Conservation (phyloP, 2,113 vertebrate genomes). For the Myrmecophaga tridactyla region DNA sequence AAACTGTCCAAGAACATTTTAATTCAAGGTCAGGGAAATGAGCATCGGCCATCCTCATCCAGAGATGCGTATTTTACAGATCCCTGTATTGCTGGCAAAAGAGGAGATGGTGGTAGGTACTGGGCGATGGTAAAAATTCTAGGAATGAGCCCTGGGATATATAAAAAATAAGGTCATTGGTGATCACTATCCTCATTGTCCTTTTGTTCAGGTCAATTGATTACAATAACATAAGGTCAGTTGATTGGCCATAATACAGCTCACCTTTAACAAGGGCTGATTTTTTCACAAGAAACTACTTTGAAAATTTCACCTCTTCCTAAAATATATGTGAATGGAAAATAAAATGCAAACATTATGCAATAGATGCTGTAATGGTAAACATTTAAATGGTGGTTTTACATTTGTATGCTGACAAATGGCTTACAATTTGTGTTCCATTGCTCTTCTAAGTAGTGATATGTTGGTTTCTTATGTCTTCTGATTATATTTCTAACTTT, state of each 20-base stretch:
- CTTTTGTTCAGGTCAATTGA: neutral
- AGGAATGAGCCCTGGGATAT: neutral
- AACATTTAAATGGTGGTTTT: neutral
- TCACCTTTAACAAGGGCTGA: neutral
- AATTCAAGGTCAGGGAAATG: neutral
- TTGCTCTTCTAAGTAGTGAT: neutral
- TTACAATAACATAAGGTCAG: neutral
- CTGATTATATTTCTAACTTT: neutral
- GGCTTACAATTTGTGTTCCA: neutral
- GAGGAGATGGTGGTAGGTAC: neutral
- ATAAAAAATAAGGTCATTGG: neutral
- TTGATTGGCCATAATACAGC: neutral
- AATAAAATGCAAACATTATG: neutral
- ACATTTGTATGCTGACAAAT: neutral
- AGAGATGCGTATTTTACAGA: neutral
- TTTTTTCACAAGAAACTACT: neutral
- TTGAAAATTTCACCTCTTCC: neutral
- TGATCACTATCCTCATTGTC: neutral
- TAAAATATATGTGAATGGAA: neutral
- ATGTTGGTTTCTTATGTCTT: neutral
- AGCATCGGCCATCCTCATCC: neutral
- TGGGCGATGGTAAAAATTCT: neutral
- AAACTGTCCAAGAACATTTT: neutral
- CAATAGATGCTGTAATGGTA: neutral
- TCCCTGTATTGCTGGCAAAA: neutral